Conservation (phyloP, 2,113 vertebrate species). For the Tringa solitaria region DNA sequence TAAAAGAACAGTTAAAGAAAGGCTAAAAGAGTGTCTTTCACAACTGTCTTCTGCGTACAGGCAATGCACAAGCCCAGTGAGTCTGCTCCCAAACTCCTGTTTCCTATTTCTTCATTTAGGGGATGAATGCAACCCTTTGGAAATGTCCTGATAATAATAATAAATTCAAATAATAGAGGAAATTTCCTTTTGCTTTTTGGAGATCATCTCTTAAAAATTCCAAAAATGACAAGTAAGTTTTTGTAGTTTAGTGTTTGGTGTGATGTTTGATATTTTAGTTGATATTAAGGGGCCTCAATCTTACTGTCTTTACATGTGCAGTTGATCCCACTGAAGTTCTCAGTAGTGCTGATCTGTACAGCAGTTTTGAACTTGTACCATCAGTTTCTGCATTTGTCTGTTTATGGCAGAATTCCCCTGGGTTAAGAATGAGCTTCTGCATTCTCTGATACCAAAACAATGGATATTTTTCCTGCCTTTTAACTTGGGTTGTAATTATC, state of each 20-base stretch:
- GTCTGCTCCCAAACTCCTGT: neutral
- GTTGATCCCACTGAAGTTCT: neutral
- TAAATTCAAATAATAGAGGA: neutral
- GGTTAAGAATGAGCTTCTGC: neutral
- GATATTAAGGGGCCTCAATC: neutral
- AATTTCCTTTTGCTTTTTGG: neutral
- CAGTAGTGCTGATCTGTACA: neutral
- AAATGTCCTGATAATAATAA: neutral
- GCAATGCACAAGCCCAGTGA: neutral
- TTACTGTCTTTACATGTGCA: neutral
- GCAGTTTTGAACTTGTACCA: neutral
- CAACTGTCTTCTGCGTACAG: neutral
- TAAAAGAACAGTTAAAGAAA: neutral
- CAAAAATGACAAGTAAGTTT: neutral
- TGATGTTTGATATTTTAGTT: neutral
- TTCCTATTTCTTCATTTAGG: neutral
- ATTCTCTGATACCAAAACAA: neutral
- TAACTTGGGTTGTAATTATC: no score
- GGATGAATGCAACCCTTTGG: neutral
- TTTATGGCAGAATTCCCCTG: neutral
- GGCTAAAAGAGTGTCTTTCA: neutral
- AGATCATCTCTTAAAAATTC: neutral
- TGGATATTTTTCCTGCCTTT: neutral
- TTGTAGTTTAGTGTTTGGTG: neutral
- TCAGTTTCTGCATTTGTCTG: neutral